These are phyloP conservation scores for Plagodis dolabraria DNA, from an alignment of 2,888 invertebrate genomes.

Conservation along the genomic window DNA sequence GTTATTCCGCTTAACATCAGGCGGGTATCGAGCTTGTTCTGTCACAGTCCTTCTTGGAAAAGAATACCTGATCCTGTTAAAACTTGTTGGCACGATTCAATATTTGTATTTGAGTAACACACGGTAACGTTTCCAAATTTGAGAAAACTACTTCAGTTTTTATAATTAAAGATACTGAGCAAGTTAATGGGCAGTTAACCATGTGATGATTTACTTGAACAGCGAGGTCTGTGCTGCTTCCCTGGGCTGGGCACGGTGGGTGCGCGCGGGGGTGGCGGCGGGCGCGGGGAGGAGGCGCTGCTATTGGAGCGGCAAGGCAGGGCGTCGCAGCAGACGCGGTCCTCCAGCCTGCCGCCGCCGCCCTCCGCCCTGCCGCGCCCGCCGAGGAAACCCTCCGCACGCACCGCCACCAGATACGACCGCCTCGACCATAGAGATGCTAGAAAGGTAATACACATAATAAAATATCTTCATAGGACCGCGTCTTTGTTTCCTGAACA, in stretches of 20 bases:
- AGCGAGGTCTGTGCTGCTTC: constrained; percentile 94
- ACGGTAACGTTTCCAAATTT: no score
- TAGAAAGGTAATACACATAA: constrained; percentile 65
- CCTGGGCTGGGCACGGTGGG: constrained; percentile 81
- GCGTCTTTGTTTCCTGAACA: no score
- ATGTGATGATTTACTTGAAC: constrained; percentile 38
- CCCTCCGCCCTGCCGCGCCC: constrained; percentile 90
- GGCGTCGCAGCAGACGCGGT: constrained; percentile 90
- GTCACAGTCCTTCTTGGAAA: no score
- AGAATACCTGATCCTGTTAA: no score
- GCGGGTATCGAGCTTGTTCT: no score
- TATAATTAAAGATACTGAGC: no score
- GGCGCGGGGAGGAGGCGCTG: constrained; percentile 88
- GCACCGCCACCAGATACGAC: constrained; percentile 88
- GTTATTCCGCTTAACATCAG: no score
- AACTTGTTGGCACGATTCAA: no score
- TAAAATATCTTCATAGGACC: no score
- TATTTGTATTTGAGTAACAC: no score
- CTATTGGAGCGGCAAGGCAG: constrained; percentile 91
- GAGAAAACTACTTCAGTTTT: no score
- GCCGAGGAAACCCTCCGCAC: constrained; percentile 84
- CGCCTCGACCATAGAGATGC: constrained; percentile 81
- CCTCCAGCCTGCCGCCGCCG: constrained; percentile 87
- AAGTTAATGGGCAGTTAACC: no score
- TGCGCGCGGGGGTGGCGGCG: constrained; percentile 73